These are phyloP conservation scores for Epistrophe grossulariae DNA, from an alignment of 2,888 invertebrate species.

Conservation along the genomic window DNA sequence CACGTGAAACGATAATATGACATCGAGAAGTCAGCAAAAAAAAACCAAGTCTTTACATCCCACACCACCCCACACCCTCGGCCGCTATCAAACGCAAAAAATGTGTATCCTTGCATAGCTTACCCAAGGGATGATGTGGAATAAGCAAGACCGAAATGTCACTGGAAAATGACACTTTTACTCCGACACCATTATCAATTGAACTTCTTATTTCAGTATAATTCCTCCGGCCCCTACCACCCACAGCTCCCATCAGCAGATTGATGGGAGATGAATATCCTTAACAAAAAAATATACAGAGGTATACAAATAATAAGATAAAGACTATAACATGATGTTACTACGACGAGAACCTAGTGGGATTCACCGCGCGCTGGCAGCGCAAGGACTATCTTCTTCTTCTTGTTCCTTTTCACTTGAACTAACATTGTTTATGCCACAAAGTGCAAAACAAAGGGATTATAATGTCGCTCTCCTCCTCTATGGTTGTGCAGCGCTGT, in stretches of 20 bases:
- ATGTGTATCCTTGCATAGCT: conserved; percentile 49
- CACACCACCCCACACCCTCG: not conserved
- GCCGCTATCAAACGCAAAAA: conserved; percentile 46
- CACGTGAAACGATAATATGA: conserved; percentile 65
- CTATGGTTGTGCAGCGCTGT: not conserved
- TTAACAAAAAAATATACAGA: not conserved
- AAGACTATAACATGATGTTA: conserved; percentile 36
- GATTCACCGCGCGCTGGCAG: not conserved
- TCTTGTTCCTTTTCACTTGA: conserved; percentile 49
- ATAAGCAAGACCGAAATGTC: conserved; percentile 47
- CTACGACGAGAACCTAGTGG: conserved; percentile 13
- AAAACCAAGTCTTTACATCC: not conserved
- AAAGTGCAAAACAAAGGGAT: conserved; percentile 71
- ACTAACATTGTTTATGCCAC: conserved; percentile 72
- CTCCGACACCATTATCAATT: conserved; percentile 70
- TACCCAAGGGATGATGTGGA: conserved; percentile 5
- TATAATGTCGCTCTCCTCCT: conserved; percentile 42
- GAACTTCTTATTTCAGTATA: conserved; percentile 51
- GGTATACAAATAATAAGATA: conserved; percentile 28
- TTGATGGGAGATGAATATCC: conserved; percentile 13
- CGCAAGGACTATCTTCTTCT: conserved; percentile 53
- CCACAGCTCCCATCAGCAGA: not conserved
- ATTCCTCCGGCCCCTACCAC: not conserved
- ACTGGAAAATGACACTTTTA: conserved; percentile 60
- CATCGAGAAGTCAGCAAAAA: conserved; percentile 37